These are phyloP conservation scores for Lutjanus campechanus DNA, from an alignment of 2,797 vertebrate genomes.

Conservation along the genomic window DNA sequence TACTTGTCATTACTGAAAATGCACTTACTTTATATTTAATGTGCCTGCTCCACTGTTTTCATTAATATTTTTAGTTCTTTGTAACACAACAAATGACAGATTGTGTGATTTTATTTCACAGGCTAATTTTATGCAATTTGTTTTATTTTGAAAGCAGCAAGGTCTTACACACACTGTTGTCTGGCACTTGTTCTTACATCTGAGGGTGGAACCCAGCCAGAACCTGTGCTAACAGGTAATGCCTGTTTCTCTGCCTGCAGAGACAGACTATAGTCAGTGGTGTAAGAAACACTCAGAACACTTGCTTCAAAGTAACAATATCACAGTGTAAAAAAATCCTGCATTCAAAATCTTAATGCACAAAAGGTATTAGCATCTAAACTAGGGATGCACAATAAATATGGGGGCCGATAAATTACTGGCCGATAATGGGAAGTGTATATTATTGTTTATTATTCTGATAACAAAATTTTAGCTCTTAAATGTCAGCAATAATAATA, in stretches of 20 bases:
- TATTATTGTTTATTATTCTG: no score
- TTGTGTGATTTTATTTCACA: rapidly evolving
- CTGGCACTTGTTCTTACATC: neutral
- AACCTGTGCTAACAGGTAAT: conserved; percentile 54
- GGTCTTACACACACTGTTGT: no score
- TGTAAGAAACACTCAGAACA: no score
- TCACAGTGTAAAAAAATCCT: no score
- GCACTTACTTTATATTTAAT: rapidly evolving
- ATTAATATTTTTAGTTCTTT: neutral
- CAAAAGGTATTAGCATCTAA: no score
- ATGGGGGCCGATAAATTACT: no score
- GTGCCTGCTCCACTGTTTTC: rapidly evolving
- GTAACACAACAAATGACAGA: rapidly evolving
- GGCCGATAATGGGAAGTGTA: no score
- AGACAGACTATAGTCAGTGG: neutral
- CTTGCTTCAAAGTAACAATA: no score
- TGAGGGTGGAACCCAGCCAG: neutral
- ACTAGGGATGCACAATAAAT: no score
- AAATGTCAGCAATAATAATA: no score
- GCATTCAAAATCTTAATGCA: no score
- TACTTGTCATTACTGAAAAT: neutral
- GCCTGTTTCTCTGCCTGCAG: conserved; percentile 36
- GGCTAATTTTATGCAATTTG: neutral
- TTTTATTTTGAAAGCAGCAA: conserved; percentile 64
- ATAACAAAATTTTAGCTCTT: no score